Base-by-base conservation (phyloP, 2,888 invertebrate genomes). In the Euproctis similis region DNA sequence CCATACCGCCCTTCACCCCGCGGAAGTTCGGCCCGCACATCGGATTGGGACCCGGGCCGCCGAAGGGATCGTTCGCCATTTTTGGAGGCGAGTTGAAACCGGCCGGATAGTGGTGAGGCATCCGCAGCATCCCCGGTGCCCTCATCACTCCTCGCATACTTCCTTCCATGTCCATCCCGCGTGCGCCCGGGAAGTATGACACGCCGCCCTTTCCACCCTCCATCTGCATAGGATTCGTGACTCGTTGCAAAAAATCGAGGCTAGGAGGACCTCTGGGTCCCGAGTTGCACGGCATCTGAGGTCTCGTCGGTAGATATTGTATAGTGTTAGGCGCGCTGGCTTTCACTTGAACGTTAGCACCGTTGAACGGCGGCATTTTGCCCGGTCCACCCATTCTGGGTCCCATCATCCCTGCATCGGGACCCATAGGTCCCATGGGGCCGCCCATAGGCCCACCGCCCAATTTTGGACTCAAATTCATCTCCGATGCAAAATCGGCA, bases 251-350 rank as follows among this genome's bases (percentile, higher is more conserved):
- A 76, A 96, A 96, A 58, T 96, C 95, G 42, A 96, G 84, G 74
- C 94, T 93, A 20, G 95, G 95, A 3, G 95, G 94, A 6, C 92
- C 92, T 23, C 95, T 85, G 1, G 92, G 92, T 28, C 88, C 89
- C 14, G 87, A 84, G 37, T 87, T 87, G 57, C 89, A 89, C 7
- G 89, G 87, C 56, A 91, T 90, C 65, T 95, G 95, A n/a, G 97
- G 94, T 76, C 96, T 88, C 28, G 96, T 95, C 11, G 98, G 98
- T 71, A 97, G 89, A 87, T 98, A 98, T 86, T 98, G 97, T 66
- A 98, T 98, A 18, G 98, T 98, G 76, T 98, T 98, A 0, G 98
- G 97, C 7, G 97, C 96, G 72, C 94, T 96, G 6, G 97, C 94
- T 77, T 97, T 97, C 12, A 98, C 96, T 78, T 95, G 95, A 21